A percentile compares a stretch with the other conserved stretches of the same genome.
Evolutionary conservation across 1,140 invertebrate species (phyloP).

Genomic region (Manduca sexta): DNA sequence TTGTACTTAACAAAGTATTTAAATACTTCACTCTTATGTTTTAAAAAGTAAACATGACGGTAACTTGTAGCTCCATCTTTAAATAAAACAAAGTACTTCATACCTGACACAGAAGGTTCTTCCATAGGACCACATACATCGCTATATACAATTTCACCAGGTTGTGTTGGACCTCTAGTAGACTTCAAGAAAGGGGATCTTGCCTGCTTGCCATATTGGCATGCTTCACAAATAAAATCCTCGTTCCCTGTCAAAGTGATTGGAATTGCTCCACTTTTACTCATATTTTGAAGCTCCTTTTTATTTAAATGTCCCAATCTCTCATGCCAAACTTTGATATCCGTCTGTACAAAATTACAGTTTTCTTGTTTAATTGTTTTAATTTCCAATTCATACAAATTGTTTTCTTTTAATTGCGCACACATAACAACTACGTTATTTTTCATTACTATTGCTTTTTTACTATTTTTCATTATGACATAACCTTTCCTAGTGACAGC

Average conservation of each 20-base stretch:
- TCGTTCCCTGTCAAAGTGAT: slow-evolving; percentile 7
- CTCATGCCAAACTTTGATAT: slow-evolving; percentile 21
- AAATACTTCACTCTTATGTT: slow-evolving; percentile 10
- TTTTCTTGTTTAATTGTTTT: slow-evolving; percentile 4
- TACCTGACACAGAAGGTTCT: slow-evolving; percentile 9
- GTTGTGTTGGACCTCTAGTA: slow-evolving; percentile 8
- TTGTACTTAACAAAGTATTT: too few species aligned
- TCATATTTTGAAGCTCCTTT: slow-evolving; percentile 25
- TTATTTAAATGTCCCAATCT: too few species aligned
- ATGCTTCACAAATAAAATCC: slow-evolving; percentile 23
- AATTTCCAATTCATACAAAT: too few species aligned
- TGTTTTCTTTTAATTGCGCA: too few species aligned
- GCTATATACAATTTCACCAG: slow-evolving; percentile 24
- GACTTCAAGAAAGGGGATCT: slow-evolving; percentile 13
- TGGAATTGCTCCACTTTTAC: slow-evolving; percentile 12
- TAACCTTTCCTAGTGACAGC: slow-evolving; percentile 9
- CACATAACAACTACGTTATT: too few species aligned
- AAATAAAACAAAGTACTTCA: slow-evolving; percentile 19
- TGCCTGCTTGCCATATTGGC: slow-evolving; percentile 23
- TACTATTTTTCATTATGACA: slow-evolving; percentile 9
- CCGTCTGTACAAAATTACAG: slow-evolving; percentile 19
- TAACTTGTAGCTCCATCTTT: slow-evolving; percentile 17
- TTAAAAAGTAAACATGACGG: slow-evolving; percentile 13
- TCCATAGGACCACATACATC: slow-evolving; percentile 18
- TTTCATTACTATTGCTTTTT: slow-evolving; percentile 8